phyloP scores from a whole-genome alignment of 1,140 invertebrate genomes.

The Lordiphosa mommai region DNA sequence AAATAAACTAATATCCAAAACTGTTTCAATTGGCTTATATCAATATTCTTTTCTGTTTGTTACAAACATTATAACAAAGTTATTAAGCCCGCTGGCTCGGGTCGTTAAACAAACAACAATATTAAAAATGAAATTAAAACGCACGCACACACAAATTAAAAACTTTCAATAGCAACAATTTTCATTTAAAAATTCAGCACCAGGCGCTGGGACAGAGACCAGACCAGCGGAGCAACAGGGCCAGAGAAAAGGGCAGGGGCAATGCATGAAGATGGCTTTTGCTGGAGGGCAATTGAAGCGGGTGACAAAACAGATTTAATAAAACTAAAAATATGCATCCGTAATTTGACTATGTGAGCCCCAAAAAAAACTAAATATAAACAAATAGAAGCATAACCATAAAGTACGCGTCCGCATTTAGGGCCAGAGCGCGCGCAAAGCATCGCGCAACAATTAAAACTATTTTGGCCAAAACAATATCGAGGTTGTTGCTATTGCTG shows the following conservation, averaged over 20 bases:
- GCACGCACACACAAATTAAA: constrained; percentile 65
- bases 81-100: not conserved
- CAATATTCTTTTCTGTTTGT: not conserved
- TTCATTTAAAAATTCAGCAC: constrained; percentile 76
- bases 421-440: not conserved
- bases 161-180: constrained; percentile 77
- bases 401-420: not conserved
- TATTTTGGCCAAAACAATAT: constrained; percentile 74
- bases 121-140: constrained; percentile 61
- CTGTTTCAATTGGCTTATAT: not conserved
- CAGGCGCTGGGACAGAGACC: constrained; percentile 40
- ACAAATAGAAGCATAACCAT: not conserved
- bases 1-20: not conserved
- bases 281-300: constrained; percentile 49
- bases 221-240: not conserved
- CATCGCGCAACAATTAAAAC: constrained; percentile 62
- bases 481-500: constrained; percentile 55
- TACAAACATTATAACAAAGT: not conserved
- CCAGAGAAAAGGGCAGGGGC: not conserved
- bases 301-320: constrained; percentile 73
- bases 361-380: not conserved
- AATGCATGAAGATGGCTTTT: constrained; percentile 6
- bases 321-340: constrained; percentile 65
- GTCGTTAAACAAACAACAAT: constrained; percentile 20
- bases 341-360: constrained; percentile 40